Conservation (phyloP, 2,113 vertebrate species). For the Noctilio leporinus region DNA sequence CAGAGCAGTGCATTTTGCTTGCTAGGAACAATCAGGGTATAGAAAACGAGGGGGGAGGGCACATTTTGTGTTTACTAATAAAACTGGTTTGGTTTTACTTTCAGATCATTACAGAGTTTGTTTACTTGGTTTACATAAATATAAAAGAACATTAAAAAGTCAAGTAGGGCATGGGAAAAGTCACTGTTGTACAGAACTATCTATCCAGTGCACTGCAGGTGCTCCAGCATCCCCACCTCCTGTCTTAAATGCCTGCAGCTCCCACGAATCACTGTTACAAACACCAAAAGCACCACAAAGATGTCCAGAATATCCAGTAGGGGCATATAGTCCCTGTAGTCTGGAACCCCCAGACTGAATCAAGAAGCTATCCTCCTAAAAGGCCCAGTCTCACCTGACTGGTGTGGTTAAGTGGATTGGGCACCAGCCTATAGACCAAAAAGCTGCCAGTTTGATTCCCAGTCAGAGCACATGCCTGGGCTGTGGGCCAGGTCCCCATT, state of each 20-base stretch:
- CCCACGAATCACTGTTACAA: background rate
- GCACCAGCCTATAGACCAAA: too few species aligned
- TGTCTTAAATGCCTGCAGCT: background rate
- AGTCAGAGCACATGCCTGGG: too few species aligned
- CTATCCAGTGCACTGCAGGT: background rate
- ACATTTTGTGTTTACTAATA: background rate
- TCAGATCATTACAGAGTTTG: background rate
- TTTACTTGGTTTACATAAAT: background rate
- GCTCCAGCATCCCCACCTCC: background rate
- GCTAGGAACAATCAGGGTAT: background rate
- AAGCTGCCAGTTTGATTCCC: too few species aligned
- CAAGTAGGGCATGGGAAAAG: background rate
- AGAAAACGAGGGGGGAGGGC: background rate
- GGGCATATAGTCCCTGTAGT: background rate
- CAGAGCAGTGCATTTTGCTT: background rate
- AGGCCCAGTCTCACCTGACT: background rate
- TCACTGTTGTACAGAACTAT: background rate
- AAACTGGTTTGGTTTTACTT: background rate
- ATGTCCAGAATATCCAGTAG: background rate
- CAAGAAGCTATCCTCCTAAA: background rate
- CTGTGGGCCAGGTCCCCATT: too few species aligned
- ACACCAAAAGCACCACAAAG: background rate
- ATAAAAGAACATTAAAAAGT: background rate
- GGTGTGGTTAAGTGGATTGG: too few species aligned
- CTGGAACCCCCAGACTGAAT: background rate